Evolutionary conservation across 2,113 vertebrate genomes (phyloP).

Genomic region (Cinclus cinclus): DNA sequence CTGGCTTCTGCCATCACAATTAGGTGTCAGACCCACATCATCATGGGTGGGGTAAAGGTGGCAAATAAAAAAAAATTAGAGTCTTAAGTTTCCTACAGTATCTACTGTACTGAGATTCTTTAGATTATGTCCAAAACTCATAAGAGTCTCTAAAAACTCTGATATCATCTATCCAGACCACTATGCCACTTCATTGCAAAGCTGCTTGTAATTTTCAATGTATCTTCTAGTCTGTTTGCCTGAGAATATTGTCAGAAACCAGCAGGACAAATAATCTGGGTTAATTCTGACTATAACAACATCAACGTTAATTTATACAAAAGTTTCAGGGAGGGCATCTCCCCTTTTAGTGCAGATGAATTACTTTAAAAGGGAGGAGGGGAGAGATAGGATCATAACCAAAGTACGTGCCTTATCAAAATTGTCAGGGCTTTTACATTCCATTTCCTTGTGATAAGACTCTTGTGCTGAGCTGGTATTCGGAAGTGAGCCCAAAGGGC

Average conservation of each 20-base stretch:
- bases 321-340: not conserved
- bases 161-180: not conserved
- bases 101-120: not conserved
- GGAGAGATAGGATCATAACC: constrained; percentile 16
- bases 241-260: not conserved
- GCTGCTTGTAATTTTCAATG: not conserved
- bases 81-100: not conserved
- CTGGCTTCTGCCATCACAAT: not conserved
- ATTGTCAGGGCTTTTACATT: constrained; percentile 81
- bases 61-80: not conserved
- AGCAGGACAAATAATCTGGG: not conserved
- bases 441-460: constrained; percentile 82
- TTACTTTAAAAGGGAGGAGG: constrained; percentile 27
- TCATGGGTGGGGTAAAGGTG: not conserved
- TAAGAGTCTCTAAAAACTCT: not conserved
- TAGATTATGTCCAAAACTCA: not conserved
- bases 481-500: constrained; percentile 84
- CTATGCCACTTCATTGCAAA: not conserved
- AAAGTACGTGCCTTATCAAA: constrained; percentile 74
- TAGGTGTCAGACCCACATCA: not conserved
- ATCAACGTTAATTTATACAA: not conserved
- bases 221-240: not conserved
- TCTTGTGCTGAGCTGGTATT: constrained; percentile 78
- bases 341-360: not conserved
- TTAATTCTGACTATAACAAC: not conserved